Evolutionary conservation across 2,113 vertebrate species (phyloP), one percentile per base, ranked within the genome.

Genomic region (Xenotilapia flavipinnis): DNA sequence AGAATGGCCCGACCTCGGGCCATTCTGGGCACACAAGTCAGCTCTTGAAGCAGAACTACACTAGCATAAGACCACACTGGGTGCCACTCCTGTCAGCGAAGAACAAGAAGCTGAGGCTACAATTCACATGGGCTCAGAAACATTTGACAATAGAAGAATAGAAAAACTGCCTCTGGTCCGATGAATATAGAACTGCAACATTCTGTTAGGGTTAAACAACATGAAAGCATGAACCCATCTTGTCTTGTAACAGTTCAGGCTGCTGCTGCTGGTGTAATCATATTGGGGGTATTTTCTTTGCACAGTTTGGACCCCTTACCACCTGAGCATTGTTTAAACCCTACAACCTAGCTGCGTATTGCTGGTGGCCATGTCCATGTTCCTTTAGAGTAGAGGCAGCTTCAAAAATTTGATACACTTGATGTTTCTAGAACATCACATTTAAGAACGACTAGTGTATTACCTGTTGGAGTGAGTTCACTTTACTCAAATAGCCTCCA

Each of bases 51-150:
- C 8, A 70, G 38, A 45, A 14, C n/a, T 4, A 45, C 36, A 70
- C 36, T 9, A 70, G 65, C 0, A 4, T 42, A 40, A 38, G 0
- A 15, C n/a, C 38, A 62, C 17, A 62, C 7, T 6, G 17, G 4
- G 17, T 65, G 60, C 17, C 60, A 65, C 60, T 68, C n/a, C 36
- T 68, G 36, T 40, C 62, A 40, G 62, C 11, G 1, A 68, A 68
- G 62, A 68, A 40, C 36, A 14, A 11, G 33, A 68, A 68, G 11
- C 19, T 68, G 65, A 73, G 38, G 21, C 12, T 73, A 9, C 38
- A 45, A 2, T 73, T 73, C 13, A 14, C 36, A 68, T 21, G 2
- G 19, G 65, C 65, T 73, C 38, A 17, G n/a, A 23, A 45, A 73
- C 3, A 26, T 15, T 45, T 42, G 1, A 70, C 12, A 23, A 70